Conservation (phyloP, 2,888 invertebrate genomes). For the Drosophila prostipennis region DNA sequence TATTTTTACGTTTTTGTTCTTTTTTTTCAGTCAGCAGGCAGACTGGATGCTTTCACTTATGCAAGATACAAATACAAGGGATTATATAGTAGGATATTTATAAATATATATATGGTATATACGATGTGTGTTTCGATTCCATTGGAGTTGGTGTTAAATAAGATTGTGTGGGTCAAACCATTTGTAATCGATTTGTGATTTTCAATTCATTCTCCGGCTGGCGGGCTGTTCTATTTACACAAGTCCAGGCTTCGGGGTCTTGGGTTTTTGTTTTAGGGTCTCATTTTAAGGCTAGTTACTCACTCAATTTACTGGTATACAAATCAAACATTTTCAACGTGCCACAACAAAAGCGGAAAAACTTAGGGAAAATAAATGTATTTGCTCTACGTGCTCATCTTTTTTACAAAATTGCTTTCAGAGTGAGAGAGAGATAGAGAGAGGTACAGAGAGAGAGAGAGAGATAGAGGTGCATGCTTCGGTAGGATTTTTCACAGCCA, state of each 20-base stretch:
- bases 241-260: conserved; percentile 20
- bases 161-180: conserved; percentile 4
- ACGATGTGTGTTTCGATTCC: background rate
- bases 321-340: conserved; percentile 31
- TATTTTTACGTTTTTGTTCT: conserved; percentile 12
- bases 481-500: conserved; percentile 26
- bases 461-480: conserved; percentile 26
- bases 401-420: conserved; percentile 14
- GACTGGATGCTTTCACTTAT: conserved; percentile 44
- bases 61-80: conserved; percentile 40
- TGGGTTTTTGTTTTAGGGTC: background rate
- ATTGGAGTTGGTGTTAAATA: conserved; percentile 8
- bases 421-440: conserved; percentile 5
- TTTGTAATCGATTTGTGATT: conserved; percentile 17
- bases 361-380: conserved; percentile 6
- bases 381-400: conserved; percentile 16
- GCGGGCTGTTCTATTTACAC: conserved; percentile 25
- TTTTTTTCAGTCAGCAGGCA: conserved; percentile 39
- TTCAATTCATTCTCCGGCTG: conserved; percentile 28
- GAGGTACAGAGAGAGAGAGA: background rate
- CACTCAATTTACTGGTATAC: conserved; percentile 12
- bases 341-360: conserved; percentile 40
- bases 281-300: conserved; percentile 20
- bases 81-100: conserved; percentile 48
- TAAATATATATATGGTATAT: conserved; percentile 11